Percentiles rank a stretch among this genome's conserved stretches.
Evolutionary conservation across 2,888 invertebrate species (phyloP).

Genomic region (Acrobasis consociella): DNA sequence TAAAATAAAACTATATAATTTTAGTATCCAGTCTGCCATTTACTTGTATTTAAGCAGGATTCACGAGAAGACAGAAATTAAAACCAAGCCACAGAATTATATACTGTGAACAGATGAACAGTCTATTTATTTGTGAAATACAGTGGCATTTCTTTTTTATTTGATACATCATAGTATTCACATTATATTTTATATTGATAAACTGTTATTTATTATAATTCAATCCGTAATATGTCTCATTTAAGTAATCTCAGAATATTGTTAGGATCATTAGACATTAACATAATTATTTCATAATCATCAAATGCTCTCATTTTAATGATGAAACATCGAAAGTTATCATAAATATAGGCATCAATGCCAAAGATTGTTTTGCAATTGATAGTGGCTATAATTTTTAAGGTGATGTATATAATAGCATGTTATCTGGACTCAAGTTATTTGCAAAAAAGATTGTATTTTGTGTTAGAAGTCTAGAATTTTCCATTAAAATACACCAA

Average conservation of each 20-base stretch:
- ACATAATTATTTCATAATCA: background rate
- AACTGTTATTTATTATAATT: background rate
- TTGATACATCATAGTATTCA: background rate
- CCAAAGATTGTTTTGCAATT: conserved; percentile 53
- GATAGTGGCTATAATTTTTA: background rate
- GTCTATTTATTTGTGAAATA: background rate
- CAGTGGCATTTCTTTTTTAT: background rate
- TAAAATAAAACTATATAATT: no score
- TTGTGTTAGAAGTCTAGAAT: no score
- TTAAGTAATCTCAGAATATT: background rate
- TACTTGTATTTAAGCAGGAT: no score
- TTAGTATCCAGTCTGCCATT: no score
- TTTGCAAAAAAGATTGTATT: no score
- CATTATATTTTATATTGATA: background rate
- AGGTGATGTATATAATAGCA: no score
- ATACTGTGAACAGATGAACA: no score
- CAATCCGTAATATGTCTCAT: background rate
- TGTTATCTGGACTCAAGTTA: no score
- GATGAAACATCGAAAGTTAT: background rate
- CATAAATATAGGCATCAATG: conserved; percentile 39
- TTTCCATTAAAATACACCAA: no score
- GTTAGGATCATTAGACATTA: background rate
- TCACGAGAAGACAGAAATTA: no score
- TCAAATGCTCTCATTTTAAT: background rate
- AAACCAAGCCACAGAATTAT: no score